Conservation (phyloP, 2,888 invertebrate genomes). For the Netelia inedita region DNA sequence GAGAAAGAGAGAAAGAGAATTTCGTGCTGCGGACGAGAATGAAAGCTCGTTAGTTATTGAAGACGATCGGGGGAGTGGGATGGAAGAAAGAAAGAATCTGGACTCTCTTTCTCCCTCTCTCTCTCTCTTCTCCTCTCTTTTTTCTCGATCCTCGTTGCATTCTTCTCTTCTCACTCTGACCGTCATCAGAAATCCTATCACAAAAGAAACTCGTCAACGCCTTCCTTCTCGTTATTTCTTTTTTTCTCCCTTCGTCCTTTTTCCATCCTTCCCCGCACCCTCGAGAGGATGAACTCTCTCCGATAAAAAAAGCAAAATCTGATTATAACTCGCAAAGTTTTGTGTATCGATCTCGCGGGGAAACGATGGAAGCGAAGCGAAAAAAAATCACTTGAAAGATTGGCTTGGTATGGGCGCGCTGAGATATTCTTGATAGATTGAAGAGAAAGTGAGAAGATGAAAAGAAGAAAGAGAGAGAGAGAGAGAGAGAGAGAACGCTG, state of each 20-base stretch:
- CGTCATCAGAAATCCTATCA: constrained; percentile 26
- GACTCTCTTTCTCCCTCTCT: constrained; percentile 1
- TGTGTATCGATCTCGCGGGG: neutral
- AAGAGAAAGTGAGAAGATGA: neutral
- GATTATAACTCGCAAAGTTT: constrained; percentile 21
- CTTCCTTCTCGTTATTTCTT: constrained; percentile 18
- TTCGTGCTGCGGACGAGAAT: constrained; percentile 50
- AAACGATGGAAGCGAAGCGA: neutral
- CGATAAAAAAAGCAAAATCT: neutral
- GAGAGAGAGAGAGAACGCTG: neutral
- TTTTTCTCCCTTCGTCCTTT: neutral
- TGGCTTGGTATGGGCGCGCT: neutral
- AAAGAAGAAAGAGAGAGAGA: constrained; percentile 13
- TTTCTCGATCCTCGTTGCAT: constrained; percentile 7
- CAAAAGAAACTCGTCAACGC: constrained; percentile 64
- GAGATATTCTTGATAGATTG: constrained; percentile 28
- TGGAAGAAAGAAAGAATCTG: constrained; percentile 37
- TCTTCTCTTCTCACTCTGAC: constrained; percentile 25
- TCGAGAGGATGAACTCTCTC: neutral
- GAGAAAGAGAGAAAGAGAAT: constrained; percentile 40
- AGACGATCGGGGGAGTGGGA: constrained; percentile 46
- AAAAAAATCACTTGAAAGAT: constrained; percentile 8
- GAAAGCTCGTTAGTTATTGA: constrained; percentile 66
- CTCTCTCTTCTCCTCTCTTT: constrained; percentile 9
- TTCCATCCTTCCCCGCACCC: neutral